Percentiles rank a stretch among this genome's conserved stretches.
These are phyloP conservation scores for Scelioninae gen. 2 DNA, from an alignment of 2,888 invertebrate species.

Conservation along the genomic window DNA sequence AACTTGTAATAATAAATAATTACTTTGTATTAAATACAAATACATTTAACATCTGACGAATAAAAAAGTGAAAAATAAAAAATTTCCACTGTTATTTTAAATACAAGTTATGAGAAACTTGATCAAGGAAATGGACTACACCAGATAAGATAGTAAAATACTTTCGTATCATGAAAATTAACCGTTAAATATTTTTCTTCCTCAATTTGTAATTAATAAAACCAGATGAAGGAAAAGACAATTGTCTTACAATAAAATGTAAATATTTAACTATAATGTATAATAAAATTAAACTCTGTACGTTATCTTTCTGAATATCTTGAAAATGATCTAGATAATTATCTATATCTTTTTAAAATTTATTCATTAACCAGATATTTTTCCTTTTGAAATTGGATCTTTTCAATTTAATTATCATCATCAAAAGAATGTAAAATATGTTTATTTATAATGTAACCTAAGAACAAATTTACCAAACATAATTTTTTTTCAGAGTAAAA, in stretches of 20 bases:
- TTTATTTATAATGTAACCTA: too few relatives aligned
- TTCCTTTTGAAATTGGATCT: not conserved
- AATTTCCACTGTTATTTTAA: not conserved
- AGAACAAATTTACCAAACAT: too few relatives aligned
- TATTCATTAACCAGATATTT: too few relatives aligned
- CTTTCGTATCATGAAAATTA: conserved; percentile 2
- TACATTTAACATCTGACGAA: not conserved
- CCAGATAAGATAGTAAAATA: conserved; percentile 14
- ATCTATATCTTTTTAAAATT: too few relatives aligned
- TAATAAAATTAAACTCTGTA: too few relatives aligned
- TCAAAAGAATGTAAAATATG: too few relatives aligned
- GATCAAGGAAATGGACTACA: conserved; percentile 12
- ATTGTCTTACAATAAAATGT: not conserved
- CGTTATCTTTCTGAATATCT: too few relatives aligned
- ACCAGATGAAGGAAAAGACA: not conserved
- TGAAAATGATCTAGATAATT: too few relatives aligned
- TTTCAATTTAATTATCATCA: conserved; percentile 30
- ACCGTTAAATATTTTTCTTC: not conserved
- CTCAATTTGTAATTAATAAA: not conserved
- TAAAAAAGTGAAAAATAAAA: not conserved
- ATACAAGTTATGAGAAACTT: not conserved
- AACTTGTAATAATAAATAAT: too few relatives aligned
- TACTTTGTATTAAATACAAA: not conserved
- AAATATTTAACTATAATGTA: not conserved
- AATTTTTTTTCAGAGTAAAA: conserved; percentile 84